Evolutionary conservation across 2,888 invertebrate species (phyloP), one percentile per base, ranked within the genome.

Genomic region (Himalopsyche kuldschensis): DNA sequence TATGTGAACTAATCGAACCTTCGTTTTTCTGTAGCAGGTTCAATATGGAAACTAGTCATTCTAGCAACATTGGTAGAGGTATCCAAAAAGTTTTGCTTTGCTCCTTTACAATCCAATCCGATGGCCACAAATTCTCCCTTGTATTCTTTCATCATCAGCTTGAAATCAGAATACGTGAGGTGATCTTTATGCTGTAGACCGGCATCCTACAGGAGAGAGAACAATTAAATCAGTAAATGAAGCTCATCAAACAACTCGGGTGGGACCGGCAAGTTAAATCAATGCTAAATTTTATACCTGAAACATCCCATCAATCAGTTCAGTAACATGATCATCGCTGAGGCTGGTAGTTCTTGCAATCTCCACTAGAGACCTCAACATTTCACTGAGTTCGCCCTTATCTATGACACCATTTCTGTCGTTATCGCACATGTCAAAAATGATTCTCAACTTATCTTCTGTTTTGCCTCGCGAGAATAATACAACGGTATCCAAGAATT

Each of bases 341-440:
- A 98, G 90, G 84, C 97, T 97, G 0, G 97, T 97, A 0, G 98
- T 98, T 87, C 97, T 93, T 0, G 98, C 98, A 82, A 98, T 98
- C 90, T 98, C 98, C 0, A 98, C 98, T 35, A 98, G 90, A 0
- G 98, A 98, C 27, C 97, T 92, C 88, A 99, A 91, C 96, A 99
- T 98, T 89, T 98, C 97, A 30, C 97, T 97, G 27, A 99, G 92
- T 88, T 98, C 98, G 1, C 94, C 95, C 88, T 98, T 98, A 88
- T 98, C 98, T 83, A 98, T 98, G 0, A 97, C 97, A 0, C 98
- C 97, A 87, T 97, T 97, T 20, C 97, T 94, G 88, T 98, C 97
- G 87, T 97, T 97, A 89, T 98, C 98, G 88, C 98, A 98, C 98
- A 99, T 98, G 89, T 98, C 97, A 88, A 98, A 98, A 86, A 99